Percentiles rank a stretch among this genome's conserved stretches.
These are phyloP conservation scores for Sterrhoptilus dennistouni DNA, from an alignment of 2,113 vertebrate genomes.

Conservation along the genomic window DNA sequence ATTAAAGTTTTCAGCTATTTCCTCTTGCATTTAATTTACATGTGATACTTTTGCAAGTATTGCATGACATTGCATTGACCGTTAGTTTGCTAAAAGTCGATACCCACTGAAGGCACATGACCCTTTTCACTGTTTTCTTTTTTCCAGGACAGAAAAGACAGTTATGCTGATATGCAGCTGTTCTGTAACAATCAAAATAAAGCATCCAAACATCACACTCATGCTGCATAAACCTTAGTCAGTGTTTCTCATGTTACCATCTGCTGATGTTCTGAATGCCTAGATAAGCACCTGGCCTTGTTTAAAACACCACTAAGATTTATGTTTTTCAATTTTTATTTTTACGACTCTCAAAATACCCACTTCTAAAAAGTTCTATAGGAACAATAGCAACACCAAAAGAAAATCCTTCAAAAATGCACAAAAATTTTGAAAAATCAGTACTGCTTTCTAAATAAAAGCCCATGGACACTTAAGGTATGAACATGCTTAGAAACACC, in stretches of 20 bases:
- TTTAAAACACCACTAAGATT: neutral
- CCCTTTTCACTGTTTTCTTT: neutral
- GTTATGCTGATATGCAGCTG: neutral
- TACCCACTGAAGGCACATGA: neutral
- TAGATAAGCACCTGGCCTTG: constrained; percentile 33
- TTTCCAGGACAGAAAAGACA: neutral
- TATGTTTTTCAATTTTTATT: neutral
- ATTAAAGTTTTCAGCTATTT: neutral
- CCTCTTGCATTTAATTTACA: neutral
- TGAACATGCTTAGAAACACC: neutral
- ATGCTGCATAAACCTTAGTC: neutral
- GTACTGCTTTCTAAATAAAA: neutral
- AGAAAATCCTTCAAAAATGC: neutral
- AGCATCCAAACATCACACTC: neutral
- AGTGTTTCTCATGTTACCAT: neutral
- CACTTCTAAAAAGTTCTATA: neutral
- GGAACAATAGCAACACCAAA: neutral
- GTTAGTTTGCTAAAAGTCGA: neutral
- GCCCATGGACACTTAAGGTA: rapidly evolving
- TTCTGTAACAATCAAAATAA: neutral
- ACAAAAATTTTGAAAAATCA: neutral
- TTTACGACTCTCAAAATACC: neutral
- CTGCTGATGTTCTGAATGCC: neutral
- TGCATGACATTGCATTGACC: neutral
- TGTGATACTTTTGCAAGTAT: neutral